Percentiles rank a stretch among this genome's conserved stretches.
phyloP scores from a whole-genome alignment of 2,797 vertebrate genomes.

The Labeo calbasu region DNA sequence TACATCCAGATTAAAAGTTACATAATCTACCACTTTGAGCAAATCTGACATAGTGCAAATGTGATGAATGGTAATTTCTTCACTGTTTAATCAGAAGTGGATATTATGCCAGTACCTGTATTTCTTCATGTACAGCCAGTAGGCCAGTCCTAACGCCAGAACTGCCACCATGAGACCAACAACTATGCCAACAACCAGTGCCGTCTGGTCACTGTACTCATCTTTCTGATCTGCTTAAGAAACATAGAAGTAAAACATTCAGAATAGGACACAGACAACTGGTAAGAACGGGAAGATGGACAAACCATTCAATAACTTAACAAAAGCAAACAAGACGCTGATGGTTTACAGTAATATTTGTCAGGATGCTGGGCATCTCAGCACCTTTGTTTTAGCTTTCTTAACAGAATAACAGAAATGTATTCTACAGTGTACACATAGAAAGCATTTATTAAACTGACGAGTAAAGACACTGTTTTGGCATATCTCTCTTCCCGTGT shows the following conservation, averaged over 20 bases:
- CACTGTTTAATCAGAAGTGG: background rate
- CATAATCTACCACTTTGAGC: background rate
- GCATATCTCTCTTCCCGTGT: background rate
- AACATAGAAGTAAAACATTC: conserved; percentile 36
- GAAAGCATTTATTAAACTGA: background rate
- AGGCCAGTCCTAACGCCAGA: conserved; percentile 84
- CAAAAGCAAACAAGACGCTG: conserved; percentile 52
- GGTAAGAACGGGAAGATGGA: background rate
- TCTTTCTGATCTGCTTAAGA: conserved; percentile 66
- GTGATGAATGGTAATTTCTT: background rate
- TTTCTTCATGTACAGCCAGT: conserved; percentile 92
- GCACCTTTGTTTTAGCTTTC: conserved; percentile 64
- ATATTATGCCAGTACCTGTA: conserved; percentile 84
- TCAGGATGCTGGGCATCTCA: conserved; percentile 76
- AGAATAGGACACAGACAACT: background rate
- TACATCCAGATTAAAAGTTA: conserved; percentile 57
- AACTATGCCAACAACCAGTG: conserved; percentile 90
- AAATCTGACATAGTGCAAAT: background rate
- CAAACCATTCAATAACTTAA: conserved; percentile 45
- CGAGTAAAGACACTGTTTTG: background rate
- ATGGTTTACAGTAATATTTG: conserved; percentile 61
- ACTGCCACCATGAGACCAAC: conserved; percentile 87
- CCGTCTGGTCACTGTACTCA: conserved; percentile 80
- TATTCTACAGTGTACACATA: background rate
- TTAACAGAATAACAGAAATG: conserved; percentile 3